Percentiles rank a stretch among this genome's conserved stretches.
Conservation (phyloP, 2,888 invertebrate species). For the Pseudococcus jackbeardsleyi region DNA sequence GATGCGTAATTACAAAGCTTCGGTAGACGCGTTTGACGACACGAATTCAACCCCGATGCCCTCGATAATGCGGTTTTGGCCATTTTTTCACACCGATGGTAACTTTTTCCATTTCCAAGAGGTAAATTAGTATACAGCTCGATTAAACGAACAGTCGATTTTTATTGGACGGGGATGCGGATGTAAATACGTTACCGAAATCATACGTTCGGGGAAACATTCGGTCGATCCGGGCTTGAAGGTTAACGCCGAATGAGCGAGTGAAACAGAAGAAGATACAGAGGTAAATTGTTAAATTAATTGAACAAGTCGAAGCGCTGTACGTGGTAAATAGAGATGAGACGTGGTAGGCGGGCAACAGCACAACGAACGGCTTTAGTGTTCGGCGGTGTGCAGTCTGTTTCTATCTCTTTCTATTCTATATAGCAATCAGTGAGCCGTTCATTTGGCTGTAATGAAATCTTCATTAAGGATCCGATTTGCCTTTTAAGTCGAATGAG, state of each 20-base stretch:
- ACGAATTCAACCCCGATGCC: neutral
- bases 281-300: constrained; percentile 43
- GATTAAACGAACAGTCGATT: neutral
- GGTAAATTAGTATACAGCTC: neutral
- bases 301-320: constrained; percentile 35
- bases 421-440: constrained; percentile 17
- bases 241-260: neutral
- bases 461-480: constrained; percentile 46
- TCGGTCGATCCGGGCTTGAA: neutral
- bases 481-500: constrained; percentile 40
- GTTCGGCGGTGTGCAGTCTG: constrained; percentile 3
- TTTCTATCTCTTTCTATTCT: neutral
- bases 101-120: neutral
- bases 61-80: neutral
- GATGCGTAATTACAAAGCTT: constrained; percentile 35
- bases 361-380: neutral
- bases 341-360: neutral
- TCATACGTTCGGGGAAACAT: neutral
- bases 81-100: neutral
- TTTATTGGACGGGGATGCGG: neutral
- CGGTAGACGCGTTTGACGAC: neutral
- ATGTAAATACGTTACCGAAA: constrained; percentile 28
- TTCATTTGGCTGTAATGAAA: constrained; percentile 36
- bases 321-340: neutral
- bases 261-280: neutral